Base-by-base conservation (phyloP, 2,113 vertebrate genomes). In the Progne subis region DNA sequence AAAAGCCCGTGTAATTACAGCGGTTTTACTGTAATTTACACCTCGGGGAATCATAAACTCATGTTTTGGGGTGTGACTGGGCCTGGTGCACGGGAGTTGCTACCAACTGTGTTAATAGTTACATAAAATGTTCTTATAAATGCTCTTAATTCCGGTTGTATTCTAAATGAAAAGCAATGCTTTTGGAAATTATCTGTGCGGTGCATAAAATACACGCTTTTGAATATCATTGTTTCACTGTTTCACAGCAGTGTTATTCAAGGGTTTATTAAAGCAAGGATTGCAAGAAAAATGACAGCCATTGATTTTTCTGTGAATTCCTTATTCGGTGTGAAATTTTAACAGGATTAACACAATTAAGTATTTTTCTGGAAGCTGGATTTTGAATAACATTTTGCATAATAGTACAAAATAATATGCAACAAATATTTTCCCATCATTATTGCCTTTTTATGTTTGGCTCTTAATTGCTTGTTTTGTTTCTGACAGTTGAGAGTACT, bases 141-240 rank as follows among this genome's bases (percentile, higher is more conserved):
- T 46, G 60, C 7, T 59, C 44, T 59, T 31, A 43, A 7, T 53
- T 69, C 39, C 7, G 6, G 5, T 56, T 65, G 8, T 39, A 9
- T 60, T 56, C 43, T 28, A 63, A 44, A 88, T 47, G 23, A 52
- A 41, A 70, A 65, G 14, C 23, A 12, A 6, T 18, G 14, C 19
- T 55, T 82, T 34, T 53, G 34, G 29, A 55, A 53, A 37, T 49
- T 8, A 9, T 6, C 37, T 37, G 44, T n/a, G 44, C 11, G 6
- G 37, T 17, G 34, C 0, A 0, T 17, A 15, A 83, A 53, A 25
- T 47, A 18, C 7, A 3, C 1, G 7, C 8, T 46, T 46, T 17
- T 29, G 34, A 46, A 37, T 41, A 16, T 46, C 14, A n/a, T 3
- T 50, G 25, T 55, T 37, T 47, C 37, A 2, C 5, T 24, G 26